These are phyloP conservation scores for Raja brachyura DNA, from an alignment of 2,113 vertebrate species.

Conservation along the genomic window DNA sequence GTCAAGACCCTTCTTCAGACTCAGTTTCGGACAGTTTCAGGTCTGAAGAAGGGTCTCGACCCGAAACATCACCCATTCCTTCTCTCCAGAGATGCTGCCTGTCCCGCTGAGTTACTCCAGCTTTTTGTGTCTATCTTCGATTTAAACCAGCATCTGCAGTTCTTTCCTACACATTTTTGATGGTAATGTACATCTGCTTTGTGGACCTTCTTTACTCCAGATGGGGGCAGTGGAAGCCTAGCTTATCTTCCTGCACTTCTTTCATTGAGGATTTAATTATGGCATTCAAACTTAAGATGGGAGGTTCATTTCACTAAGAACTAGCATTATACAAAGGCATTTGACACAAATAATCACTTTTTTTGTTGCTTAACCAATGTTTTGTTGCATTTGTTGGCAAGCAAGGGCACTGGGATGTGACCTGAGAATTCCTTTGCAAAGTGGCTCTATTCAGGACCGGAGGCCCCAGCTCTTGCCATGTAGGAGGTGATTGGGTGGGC, in stretches of 20 bases:
- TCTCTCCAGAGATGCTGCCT: too few relatives aligned
- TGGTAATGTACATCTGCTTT: neutral
- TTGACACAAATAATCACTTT: constrained; percentile 10
- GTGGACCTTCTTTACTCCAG: neutral
- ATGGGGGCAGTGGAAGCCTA: constrained; percentile 22
- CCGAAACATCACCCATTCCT: too few relatives aligned
- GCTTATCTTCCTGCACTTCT: neutral
- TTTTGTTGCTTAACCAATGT: neutral
- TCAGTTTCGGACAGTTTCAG: too few relatives aligned
- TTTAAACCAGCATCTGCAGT: too few relatives aligned
- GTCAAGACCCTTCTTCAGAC: too few relatives aligned
- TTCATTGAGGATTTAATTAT: neutral
- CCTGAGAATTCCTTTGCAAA: constrained; percentile 1
- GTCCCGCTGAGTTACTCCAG: too few relatives aligned
- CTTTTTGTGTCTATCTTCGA: too few relatives aligned
- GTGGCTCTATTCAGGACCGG: neutral
- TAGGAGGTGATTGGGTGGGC: neutral
- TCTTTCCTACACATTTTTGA: too few relatives aligned
- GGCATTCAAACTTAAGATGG: neutral
- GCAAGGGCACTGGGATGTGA: neutral
- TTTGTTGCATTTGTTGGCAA: neutral
- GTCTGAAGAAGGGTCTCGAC: too few relatives aligned
- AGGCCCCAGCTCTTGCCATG: neutral
- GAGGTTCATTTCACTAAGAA: neutral
- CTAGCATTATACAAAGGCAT: neutral